Conservation (phyloP, 2,797 vertebrate genomes). For the Betta splendens region DNA sequence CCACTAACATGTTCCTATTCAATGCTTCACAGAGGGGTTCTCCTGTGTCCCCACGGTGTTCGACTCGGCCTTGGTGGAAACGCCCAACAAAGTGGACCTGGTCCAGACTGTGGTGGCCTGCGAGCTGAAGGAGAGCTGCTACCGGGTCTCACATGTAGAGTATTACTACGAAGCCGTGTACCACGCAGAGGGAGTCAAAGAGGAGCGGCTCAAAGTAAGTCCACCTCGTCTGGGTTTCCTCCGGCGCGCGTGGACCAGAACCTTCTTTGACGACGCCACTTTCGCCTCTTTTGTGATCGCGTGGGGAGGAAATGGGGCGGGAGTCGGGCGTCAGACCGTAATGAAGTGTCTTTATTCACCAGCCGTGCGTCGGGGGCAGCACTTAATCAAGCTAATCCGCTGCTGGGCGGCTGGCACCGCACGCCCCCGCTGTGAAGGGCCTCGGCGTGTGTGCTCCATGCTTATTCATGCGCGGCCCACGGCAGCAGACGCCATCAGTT, state of each 20-base stretch:
- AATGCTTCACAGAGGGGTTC: slow-evolving; percentile 73
- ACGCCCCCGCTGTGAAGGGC: slow-evolving; percentile 31
- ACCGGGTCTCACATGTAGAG: slow-evolving; percentile 75
- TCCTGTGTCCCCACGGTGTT: slow-evolving; percentile 83
- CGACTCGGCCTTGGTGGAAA: slow-evolving; percentile 78
- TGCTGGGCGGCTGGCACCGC: slow-evolving; percentile 41
- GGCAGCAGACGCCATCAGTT: slow-evolving; percentile 42
- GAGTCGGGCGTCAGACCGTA: slow-evolving; percentile 66
- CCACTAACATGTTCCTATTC: background rate
- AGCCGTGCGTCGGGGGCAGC: slow-evolving; percentile 52
- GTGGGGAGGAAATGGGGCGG: slow-evolving; percentile 63
- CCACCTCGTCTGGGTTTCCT: background rate
- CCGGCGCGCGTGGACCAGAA: slow-evolving; percentile 5
- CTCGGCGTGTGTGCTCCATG: slow-evolving; percentile 34
- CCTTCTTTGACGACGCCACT: slow-evolving; percentile 31
- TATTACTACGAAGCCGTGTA: slow-evolving; percentile 77
- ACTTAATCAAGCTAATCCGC: slow-evolving; percentile 63
- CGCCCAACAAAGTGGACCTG: slow-evolving; percentile 75
- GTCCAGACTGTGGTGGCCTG: slow-evolving; percentile 74
- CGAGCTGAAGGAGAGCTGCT: slow-evolving; percentile 80
- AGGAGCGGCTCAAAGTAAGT: slow-evolving; percentile 79
- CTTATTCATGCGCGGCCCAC: slow-evolving; percentile 15
- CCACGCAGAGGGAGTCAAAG: slow-evolving; percentile 67
- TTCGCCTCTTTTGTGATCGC: slow-evolving; percentile 49
- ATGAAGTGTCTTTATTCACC: slow-evolving; percentile 73